Evolutionary conservation across 2,113 vertebrate species (phyloP).

Genomic region (Nicator chloris): DNA sequence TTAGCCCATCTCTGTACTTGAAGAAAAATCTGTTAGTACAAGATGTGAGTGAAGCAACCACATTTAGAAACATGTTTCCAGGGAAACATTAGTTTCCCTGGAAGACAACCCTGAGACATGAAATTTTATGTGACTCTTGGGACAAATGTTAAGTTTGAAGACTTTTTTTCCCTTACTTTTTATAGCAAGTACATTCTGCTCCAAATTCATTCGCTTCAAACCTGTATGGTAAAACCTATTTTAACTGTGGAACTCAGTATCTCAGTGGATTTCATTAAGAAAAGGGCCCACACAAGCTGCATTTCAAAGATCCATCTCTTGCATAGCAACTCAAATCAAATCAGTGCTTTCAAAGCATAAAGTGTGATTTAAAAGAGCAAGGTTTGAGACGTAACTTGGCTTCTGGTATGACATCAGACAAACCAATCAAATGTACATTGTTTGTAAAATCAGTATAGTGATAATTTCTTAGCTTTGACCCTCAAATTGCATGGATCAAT

Average conservation of each 20-base stretch:
- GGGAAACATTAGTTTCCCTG: conserved; percentile 45
- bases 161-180: neutral
- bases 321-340: neutral
- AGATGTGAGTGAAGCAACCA: conserved; percentile 1
- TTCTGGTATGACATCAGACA: neutral
- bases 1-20: conserved; percentile 44
- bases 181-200: conserved; percentile 59
- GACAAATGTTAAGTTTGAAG: conserved; percentile 18
- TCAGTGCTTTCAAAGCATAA: neutral
- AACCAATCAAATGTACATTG: neutral
- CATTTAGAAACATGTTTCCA: conserved; percentile 40
- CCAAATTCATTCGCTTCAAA: conserved; percentile 1
- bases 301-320: neutral
- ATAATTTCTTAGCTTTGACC: neutral
- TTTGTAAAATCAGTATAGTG: neutral
- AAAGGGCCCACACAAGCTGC: conserved; percentile 22
- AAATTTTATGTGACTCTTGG: conserved; percentile 23
- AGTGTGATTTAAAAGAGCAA: neutral
- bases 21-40: conserved; percentile 47
- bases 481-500: neutral
- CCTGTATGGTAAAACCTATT: conserved; percentile 7
- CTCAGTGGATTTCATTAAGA: conserved; percentile 46
- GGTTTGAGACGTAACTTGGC: neutral
- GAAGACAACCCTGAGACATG: neutral
- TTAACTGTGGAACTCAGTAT: neutral